Percentiles rank a stretch among this genome's conserved stretches.
Conservation (phyloP, 2,888 invertebrate species). For the Lamellibrachia columna region DNA sequence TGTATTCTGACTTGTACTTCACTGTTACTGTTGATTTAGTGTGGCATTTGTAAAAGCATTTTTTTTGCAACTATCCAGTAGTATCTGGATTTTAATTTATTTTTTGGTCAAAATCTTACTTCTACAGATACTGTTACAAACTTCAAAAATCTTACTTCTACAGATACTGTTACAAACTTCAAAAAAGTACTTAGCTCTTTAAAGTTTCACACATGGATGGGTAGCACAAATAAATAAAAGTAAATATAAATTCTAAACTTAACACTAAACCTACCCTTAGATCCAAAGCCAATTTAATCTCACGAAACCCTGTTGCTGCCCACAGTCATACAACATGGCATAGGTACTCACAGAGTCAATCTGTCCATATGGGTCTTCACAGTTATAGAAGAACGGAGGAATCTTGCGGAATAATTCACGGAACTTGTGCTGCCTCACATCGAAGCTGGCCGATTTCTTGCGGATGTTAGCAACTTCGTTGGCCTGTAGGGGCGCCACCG, state of each 20-base stretch:
- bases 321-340: neutral
- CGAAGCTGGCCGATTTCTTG: slow-evolving; percentile 86
- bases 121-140: too few relatives aligned
- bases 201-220: too few relatives aligned
- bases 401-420: slow-evolving; percentile 83
- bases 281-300: neutral
- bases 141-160: too few relatives aligned
- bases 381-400: slow-evolving; percentile 63
- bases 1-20: too few relatives aligned
- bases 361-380: slow-evolving; percentile 60
- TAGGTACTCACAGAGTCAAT: slow-evolving; percentile 56
- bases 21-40: too few relatives aligned
- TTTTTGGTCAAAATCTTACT: too few relatives aligned
- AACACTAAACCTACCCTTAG: neutral
- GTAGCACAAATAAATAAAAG: neutral
- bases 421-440: slow-evolving; percentile 81
- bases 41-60: too few relatives aligned
- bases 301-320: neutral
- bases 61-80: too few relatives aligned
- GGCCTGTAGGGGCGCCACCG: slow-evolving; percentile 93
- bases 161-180: too few relatives aligned
- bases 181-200: too few relatives aligned
- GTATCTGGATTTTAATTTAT: too few relatives aligned
- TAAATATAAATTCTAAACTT: neutral
- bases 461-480: slow-evolving; percentile 91